phyloP scores from a whole-genome alignment of 2,797 vertebrate genomes.

The Pteropus rufus region DNA sequence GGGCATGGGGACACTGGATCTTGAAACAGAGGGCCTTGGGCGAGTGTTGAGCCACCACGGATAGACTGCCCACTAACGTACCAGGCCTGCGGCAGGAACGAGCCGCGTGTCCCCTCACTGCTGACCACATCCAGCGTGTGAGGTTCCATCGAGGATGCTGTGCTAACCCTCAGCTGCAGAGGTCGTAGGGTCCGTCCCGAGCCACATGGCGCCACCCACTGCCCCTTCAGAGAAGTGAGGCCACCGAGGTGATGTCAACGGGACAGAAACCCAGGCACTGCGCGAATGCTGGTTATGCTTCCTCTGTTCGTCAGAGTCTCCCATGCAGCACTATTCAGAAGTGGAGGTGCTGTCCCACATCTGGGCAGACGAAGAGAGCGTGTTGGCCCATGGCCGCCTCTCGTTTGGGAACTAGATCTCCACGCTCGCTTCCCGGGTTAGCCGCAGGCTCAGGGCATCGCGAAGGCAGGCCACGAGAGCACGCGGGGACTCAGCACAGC shows the following conservation, averaged over 20 bases:
- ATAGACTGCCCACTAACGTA: not conserved
- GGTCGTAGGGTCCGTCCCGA: not conserved
- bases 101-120: not conserved
- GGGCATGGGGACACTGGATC: fast-evolving
- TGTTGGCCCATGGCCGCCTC: not conserved
- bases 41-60: not conserved
- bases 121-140: not conserved
- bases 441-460: not conserved
- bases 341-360: not conserved
- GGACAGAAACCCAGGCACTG: not conserved
- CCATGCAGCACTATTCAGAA: fast-evolving
- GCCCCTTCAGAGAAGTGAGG: not conserved
- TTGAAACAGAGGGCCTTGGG: not conserved
- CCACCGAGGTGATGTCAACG: not conserved
- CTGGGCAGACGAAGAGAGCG: not conserved
- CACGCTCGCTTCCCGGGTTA: not conserved
- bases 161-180: fast-evolving
- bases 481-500: not conserved
- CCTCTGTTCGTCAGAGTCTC: fast-evolving
- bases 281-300: fast-evolving
- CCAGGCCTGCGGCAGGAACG: not conserved
- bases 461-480: too few species aligned
- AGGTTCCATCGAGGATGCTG: fast-evolving
- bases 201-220: not conserved
- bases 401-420: too few species aligned